A percentile compares a stretch with the other conserved stretches of the same genome.
These are phyloP conservation scores for Geopemphigus sp. DNA, from an alignment of 1,140 invertebrate genomes.

Conservation along the genomic window DNA sequence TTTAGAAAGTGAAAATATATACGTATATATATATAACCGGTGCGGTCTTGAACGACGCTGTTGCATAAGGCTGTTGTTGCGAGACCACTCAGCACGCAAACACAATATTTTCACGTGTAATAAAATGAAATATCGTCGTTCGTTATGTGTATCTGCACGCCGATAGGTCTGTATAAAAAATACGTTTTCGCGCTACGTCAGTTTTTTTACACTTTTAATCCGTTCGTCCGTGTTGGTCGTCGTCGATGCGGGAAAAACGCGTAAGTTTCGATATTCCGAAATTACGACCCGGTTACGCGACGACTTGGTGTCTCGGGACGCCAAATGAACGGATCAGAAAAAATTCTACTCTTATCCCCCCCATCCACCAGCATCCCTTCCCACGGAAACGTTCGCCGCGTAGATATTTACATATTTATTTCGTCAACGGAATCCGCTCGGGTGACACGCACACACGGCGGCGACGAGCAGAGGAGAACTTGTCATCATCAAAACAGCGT, in stretches of 20 bases:
- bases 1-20: constrained; percentile 48
- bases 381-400: too few relatives aligned
- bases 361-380: too few relatives aligned
- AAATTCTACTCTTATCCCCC: too few relatives aligned
- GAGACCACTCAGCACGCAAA: neutral
- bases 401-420: neutral
- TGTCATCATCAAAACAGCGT: neutral
- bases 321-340: too few relatives aligned
- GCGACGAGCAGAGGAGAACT: neutral
- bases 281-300: too few relatives aligned
- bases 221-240: neutral
- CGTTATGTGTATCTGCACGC: neutral
- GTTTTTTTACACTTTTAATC: constrained; percentile 26
- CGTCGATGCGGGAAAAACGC: constrained; percentile 8
- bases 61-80: constrained; percentile 42
- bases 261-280: neutral
- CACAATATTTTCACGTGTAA: constrained; percentile 24
- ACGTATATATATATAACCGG: too few relatives aligned
- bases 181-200: constrained; percentile 14
- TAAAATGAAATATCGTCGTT: constrained; percentile 6
- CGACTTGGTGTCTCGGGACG: too few relatives aligned
- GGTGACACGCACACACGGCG: neutral
- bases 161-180: constrained; percentile 14
- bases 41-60: constrained; percentile 38
- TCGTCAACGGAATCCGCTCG: neutral